These are phyloP conservation scores for Apoda limacodes DNA, from an alignment of 2,888 invertebrate genomes.

Conservation along the genomic window DNA sequence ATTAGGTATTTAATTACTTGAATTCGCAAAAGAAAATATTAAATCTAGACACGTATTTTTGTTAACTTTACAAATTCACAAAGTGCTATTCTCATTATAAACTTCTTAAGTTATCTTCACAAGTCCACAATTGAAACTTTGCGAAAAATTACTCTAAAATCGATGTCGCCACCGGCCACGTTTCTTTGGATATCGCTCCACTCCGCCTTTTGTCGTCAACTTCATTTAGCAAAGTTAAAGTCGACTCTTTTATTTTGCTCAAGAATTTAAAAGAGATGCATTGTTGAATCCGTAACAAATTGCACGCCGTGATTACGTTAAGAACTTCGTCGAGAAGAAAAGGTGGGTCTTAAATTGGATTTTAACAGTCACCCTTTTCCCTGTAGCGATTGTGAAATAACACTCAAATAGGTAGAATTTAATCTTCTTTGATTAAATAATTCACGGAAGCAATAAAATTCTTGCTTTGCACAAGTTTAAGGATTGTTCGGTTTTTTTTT, in stretches of 20 bases:
- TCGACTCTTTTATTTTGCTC: constrained; percentile 54
- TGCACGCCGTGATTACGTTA: constrained; percentile 60
- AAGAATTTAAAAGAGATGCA: constrained; percentile 60
- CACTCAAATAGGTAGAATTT: no score
- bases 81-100: no score
- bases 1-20: no score
- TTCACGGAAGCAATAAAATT: no score
- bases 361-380: constrained; percentile 37
- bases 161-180: constrained; percentile 37
- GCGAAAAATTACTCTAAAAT: no score
- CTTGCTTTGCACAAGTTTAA: no score
- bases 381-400: neutral
- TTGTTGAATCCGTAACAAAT: constrained; percentile 68
- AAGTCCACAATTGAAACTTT: no score
- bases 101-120: no score
- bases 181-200: constrained; percentile 61
- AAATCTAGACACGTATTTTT: no score
- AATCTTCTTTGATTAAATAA: no score
- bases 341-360: constrained; percentile 45
- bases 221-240: constrained; percentile 65
- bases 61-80: constrained; percentile 57
- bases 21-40: no score
- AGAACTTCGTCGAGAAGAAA: constrained; percentile 34
- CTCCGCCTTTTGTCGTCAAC: constrained; percentile 65
- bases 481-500: no score